Conservation (phyloP, 2,113 vertebrate species). For the Hylia prasina region DNA sequence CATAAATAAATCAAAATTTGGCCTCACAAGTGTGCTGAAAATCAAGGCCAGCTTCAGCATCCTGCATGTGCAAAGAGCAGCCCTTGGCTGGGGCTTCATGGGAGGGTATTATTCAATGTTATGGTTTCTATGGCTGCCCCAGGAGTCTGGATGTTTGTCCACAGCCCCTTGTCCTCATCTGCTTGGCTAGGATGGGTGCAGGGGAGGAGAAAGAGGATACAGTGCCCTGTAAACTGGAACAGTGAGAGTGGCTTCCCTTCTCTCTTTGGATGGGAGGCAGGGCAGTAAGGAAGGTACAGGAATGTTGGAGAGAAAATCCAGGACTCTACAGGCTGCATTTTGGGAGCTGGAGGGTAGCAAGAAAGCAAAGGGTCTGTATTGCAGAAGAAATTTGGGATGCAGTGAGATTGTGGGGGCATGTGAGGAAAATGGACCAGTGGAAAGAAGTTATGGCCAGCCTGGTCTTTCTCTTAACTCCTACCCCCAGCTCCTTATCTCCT, state of each 20-base stretch:
- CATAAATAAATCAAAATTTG: background rate
- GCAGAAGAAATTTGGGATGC: background rate
- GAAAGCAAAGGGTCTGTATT: background rate
- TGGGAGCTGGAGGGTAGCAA: background rate
- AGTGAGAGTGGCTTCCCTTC: background rate
- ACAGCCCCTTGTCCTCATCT: background rate
- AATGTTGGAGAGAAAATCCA: background rate
- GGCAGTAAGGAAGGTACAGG: background rate
- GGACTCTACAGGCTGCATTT: background rate
- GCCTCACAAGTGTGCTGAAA: background rate
- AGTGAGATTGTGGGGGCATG: background rate
- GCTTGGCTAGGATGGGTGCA: background rate
- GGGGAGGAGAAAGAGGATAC: background rate
- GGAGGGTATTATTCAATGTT: background rate
- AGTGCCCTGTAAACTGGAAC: background rate
- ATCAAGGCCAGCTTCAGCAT: background rate
- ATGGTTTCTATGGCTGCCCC: background rate
- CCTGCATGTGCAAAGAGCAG: background rate
- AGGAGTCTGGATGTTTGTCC: background rate
- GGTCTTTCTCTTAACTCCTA: background rate
- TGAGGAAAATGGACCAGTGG: background rate
- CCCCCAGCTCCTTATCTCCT: background rate
- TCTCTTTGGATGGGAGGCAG: background rate
- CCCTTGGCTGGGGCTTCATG: background rate
- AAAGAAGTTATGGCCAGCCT: background rate